Evolutionary conservation across 2,113 vertebrate genomes (phyloP).

Genomic region (Ondatra zibethicus): DNA sequence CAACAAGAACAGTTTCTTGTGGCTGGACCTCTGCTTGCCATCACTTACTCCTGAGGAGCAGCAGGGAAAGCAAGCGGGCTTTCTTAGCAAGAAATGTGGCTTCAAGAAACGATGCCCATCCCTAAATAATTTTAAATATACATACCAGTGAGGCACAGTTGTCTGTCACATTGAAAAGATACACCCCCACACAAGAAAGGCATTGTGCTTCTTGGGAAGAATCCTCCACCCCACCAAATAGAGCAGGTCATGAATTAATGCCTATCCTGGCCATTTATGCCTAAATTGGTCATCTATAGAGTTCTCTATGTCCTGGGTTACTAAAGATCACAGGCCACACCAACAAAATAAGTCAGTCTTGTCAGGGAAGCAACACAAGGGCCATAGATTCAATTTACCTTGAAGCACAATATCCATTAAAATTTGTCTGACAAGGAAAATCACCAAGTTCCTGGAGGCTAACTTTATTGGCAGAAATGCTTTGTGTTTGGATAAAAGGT

Average conservation of each 20-base stretch:
- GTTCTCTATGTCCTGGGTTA: slow-evolving; percentile 64
- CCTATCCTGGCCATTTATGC: slow-evolving; percentile 72
- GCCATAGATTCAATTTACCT: background rate
- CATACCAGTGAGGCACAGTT: slow-evolving; percentile 61
- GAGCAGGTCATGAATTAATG: slow-evolving; percentile 69
- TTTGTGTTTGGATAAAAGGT: background rate
- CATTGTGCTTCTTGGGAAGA: slow-evolving; percentile 50
- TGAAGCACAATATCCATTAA: background rate
- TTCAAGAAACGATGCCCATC: background rate
- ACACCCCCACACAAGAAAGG: background rate
- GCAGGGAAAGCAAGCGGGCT: background rate
- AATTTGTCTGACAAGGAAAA: background rate
- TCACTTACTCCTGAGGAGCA: background rate
- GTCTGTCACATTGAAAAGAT: background rate
- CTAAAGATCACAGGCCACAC: slow-evolving; percentile 12
- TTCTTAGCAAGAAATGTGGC: slow-evolving; percentile 11
- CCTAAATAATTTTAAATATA: slow-evolving; percentile 37
- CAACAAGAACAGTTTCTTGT: slow-evolving; percentile 23
- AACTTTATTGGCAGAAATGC: background rate
- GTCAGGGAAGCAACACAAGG: background rate
- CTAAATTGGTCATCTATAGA: slow-evolving; percentile 70
- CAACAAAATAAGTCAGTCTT: slow-evolving; percentile 50
- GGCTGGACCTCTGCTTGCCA: background rate
- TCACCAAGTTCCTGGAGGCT: background rate
- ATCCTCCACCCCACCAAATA: slow-evolving; percentile 22